Base-by-base conservation (phyloP, 2,888 invertebrate species). In the Euplexia lucipara region DNA sequence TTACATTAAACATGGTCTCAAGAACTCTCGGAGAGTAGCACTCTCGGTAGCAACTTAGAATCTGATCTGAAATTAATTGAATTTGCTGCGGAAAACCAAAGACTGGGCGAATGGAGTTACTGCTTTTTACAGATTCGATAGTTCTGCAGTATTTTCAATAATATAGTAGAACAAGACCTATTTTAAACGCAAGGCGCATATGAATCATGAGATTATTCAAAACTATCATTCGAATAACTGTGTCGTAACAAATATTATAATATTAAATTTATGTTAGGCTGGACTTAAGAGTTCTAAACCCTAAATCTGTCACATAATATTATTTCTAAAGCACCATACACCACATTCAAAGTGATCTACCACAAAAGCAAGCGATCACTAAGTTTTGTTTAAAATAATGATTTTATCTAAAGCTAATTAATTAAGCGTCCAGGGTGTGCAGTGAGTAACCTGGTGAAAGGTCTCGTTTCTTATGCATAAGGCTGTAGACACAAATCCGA, bases 331-430 rank as follows among this genome's bases (percentile, higher is more conserved):
- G n/a, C 34, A 8, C 18, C 7, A 35, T 8, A 9, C 14, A 6
- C n/a, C n/a, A 37, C n/a, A 7, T 5, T 26, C 12, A 18, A 35
- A 18, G 18, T 39, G 26, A n/a, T 34, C 1, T 16, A 8, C 18
- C 34, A 2, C 10, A 6, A 39, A 66, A 35, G 7, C n/a, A 10
- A 4, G 18, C 8, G 4, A 14, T n/a, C 8, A 14, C 26, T 47
- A 26, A 41, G 16, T 12, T 35, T 14, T 7, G 10, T 30, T 7
- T 34, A 39, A 26, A 47, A 39, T 34, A 14, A 35, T 3, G 9
- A 68, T 47, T 34, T 35, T 30, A 41, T 16, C 39, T 2, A 41
- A 57, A 68, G 26, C 16, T 39, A n/a, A 8, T n/a, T 7, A 5
- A 3, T 26, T 3, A 26, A 26, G 26, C 5, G 26, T n/a, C n/a